A percentile compares a stretch with the other conserved stretches of the same genome.
phyloP scores from a whole-genome alignment of 2,888 invertebrate genomes.

The Dicycla oo region DNA sequence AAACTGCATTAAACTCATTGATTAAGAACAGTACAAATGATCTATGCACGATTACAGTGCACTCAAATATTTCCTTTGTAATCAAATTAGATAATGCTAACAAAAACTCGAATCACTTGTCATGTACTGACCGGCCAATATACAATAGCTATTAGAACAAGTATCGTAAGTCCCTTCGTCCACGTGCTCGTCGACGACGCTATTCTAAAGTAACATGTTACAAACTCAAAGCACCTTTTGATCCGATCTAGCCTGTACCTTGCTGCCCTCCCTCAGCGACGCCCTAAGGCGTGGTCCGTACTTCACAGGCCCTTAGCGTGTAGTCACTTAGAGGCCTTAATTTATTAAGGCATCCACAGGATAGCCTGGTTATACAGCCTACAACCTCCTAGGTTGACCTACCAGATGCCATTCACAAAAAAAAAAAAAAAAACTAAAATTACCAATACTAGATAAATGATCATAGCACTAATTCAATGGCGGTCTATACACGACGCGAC shows the following conservation, averaged over 20 bases:
- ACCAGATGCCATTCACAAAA: not conserved
- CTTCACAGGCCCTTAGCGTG: not conserved
- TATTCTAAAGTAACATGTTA: not conserved
- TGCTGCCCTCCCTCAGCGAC: not conserved
- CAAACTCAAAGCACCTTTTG: not conserved
- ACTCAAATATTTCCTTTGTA: conserved; percentile 41
- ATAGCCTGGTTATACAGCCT: not conserved
- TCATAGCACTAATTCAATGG: not conserved
- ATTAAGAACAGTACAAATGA: conserved; percentile 17
- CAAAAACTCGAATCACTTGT: conserved; percentile 40
- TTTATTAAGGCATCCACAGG: not conserved
- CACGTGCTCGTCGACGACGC: not conserved
- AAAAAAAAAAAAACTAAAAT: not conserved
- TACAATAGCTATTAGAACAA: conserved; percentile 21
- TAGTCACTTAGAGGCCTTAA: not conserved
- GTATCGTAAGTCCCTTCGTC: not conserved
- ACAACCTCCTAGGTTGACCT: not conserved
- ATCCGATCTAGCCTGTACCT: not conserved
- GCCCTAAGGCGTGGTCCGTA: not conserved
- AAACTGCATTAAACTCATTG: conserved; percentile 42
- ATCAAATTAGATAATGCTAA: conserved; percentile 42
- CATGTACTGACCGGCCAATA: conserved; percentile 19
- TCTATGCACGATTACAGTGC: conserved; percentile 33
- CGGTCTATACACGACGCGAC: not conserved
- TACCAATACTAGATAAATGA: too few species aligned